Conservation (phyloP, 2,113 vertebrate genomes). For the Mesembrinibis cayennensis region DNA sequence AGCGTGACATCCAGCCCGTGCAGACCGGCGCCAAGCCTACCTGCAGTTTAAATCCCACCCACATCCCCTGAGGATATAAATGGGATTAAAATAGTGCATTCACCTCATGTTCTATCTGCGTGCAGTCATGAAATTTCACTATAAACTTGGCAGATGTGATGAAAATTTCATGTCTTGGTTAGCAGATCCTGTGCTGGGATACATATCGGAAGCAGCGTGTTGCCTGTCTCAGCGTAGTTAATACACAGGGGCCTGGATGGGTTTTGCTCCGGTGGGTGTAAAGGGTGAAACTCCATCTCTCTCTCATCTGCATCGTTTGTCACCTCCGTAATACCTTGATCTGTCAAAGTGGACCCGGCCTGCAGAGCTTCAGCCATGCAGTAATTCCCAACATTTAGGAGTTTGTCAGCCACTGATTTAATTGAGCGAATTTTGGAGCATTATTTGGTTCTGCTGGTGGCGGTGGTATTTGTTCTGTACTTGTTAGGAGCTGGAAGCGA, state of each 20-base stretch:
- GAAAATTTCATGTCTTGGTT: neutral
- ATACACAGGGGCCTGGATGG: neutral
- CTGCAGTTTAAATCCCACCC: neutral
- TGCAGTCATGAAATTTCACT: neutral
- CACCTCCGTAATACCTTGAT: neutral
- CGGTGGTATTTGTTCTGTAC: neutral
- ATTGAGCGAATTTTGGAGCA: neutral
- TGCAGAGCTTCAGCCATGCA: neutral
- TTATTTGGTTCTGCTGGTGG: neutral
- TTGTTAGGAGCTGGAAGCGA: neutral
- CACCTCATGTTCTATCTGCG: neutral
- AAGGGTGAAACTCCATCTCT: neutral
- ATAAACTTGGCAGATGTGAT: neutral
- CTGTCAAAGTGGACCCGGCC: neutral
- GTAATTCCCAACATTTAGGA: neutral
- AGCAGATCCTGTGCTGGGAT: neutral
- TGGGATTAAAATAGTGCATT: neutral
- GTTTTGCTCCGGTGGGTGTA: neutral
- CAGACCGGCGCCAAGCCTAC: neutral
- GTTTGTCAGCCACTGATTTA: neutral
- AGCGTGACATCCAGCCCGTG: neutral
- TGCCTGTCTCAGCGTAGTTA: neutral
- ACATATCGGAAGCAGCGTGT: rapidly evolving
- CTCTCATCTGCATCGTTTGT: neutral
- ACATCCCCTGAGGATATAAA: neutral